Percentiles rank a stretch among this genome's conserved stretches.
phyloP scores from a whole-genome alignment of 1,140 invertebrate species.

The Ceratosolen fusciceps region DNA sequence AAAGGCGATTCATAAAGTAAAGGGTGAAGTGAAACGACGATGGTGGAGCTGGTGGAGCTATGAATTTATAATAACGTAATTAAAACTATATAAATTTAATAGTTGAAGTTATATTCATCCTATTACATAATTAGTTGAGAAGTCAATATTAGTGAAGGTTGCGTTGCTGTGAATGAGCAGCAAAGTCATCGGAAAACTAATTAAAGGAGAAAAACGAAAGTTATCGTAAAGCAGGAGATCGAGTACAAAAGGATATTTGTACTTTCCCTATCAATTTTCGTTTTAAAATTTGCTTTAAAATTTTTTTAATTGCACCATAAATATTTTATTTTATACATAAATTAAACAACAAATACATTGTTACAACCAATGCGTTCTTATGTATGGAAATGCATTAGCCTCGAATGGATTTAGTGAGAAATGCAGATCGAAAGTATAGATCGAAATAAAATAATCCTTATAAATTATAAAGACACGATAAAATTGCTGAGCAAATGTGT shows the following conservation, averaged over 20 bases:
- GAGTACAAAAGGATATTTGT: constrained; percentile 27
- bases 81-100: constrained; percentile 48
- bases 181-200: constrained; percentile 49
- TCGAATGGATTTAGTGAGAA: no score
- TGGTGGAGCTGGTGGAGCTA: constrained; percentile 38
- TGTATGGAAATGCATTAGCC: no score
- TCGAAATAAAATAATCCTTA: no score
- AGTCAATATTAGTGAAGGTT: constrained; percentile 52
- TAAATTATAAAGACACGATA: constrained; percentile 48
- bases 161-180: constrained; percentile 46
- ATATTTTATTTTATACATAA: not conserved
- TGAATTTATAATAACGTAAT: constrained; percentile 48
- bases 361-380: no score
- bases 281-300: not conserved
- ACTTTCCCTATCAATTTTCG: not conserved
- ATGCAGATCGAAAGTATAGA: no score
- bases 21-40: not conserved
- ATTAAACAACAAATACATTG: no score
- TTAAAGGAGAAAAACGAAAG: constrained; percentile 44
- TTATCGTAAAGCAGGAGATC: constrained; percentile 1
- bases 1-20: constrained; percentile 15
- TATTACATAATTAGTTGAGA: constrained; percentile 50
- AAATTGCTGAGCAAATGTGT: constrained; percentile 28
- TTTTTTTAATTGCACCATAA: no score
- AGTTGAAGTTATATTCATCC: constrained; percentile 50